A percentile compares a stretch with the other conserved stretches of the same genome.
Conservation (phyloP, 2,797 vertebrate genomes). For the Manis javanica region DNA sequence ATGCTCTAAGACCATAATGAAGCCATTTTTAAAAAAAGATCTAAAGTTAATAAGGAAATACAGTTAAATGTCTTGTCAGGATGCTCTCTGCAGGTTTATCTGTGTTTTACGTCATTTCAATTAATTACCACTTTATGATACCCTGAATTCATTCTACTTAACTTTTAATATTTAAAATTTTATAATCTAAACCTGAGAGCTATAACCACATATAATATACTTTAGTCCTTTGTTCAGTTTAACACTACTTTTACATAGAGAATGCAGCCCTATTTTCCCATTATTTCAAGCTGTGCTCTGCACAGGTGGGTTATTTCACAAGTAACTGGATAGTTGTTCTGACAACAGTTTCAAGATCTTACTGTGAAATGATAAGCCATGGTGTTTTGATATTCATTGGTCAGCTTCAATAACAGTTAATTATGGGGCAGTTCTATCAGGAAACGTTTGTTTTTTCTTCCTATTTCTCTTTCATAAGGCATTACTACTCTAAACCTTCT, state of each 20-base stretch:
- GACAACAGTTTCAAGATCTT: slow-evolving; percentile 14
- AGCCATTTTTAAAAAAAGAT: slow-evolving; percentile 9
- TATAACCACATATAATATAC: neutral
- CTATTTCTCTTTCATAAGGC: slow-evolving; percentile 47
- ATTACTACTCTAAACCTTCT: slow-evolving; percentile 16
- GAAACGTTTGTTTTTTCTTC: neutral
- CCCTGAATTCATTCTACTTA: slow-evolving; percentile 26
- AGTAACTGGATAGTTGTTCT: slow-evolving; percentile 20
- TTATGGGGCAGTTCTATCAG: slow-evolving; percentile 43
- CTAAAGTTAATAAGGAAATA: slow-evolving; percentile 55
- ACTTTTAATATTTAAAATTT: slow-evolving; percentile 55
- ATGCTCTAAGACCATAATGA: neutral
- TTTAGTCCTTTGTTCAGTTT: slow-evolving; percentile 32
- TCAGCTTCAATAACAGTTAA: slow-evolving; percentile 19
- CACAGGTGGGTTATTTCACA: slow-evolving; percentile 47
- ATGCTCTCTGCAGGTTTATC: neutral
- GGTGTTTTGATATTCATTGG: neutral
- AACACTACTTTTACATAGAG: neutral
- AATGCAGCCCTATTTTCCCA: neutral
- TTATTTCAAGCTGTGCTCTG: neutral
- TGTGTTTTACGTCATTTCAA: slow-evolving; percentile 38
- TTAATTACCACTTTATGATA: slow-evolving; percentile 39
- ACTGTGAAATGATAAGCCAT: neutral
- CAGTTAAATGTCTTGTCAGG: slow-evolving; percentile 33
- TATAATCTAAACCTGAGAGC: neutral